Evolutionary conservation across 2,888 invertebrate genomes (phyloP), one percentile per base, ranked within the genome.

Genomic region (Parasteatoda lunata): DNA sequence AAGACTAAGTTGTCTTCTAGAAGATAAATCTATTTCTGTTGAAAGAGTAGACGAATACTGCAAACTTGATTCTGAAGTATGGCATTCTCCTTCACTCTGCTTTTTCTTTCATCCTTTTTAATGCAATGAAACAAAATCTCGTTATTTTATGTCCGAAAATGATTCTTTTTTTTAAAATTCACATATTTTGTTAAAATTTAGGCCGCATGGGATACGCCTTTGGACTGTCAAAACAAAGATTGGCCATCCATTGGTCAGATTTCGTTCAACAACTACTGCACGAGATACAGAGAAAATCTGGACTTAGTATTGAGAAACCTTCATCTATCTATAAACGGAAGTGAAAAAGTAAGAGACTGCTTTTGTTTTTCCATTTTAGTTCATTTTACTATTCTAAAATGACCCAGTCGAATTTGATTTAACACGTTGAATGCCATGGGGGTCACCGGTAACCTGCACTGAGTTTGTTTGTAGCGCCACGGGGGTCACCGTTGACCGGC

Each of bases 241-340:
- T 98, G 98, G 98, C 98, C 98, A 3, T 93, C 93, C 84, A 93
- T 94, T 59, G 98, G 98, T 85, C 93, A 94, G 65, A 95, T 98
- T 66, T 94, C 94, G 89, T 96, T 98, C 91, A 94, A 95, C 89
- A 93, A 96, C 90, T 96, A 96, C 91, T 94, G 96, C 91, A 96
- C 97, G 51, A 94, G 97, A 4, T 98, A 98, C 93, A 94, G 97
- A 89, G 94, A 96, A 90, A 97, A 96, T 52, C 92, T 96, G 79
- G 97, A 97, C 91, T 94, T 97, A 82, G 97, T 97, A 71, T 93
- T 98, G 87, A 95, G 95, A 76, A 95, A 80, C 9, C 52, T 80
- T n/a, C 73, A 80, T 73, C 72, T 80, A n/a, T 15, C 65, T 11
- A 71, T 80, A n/a, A 72, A 80, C 30, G 80, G 65, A 66, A 49